A percentile compares a stretch with the other conserved stretches of the same genome.
phyloP scores from a whole-genome alignment of 2,113 vertebrate genomes.

The Stegostoma tigrinum region DNA sequence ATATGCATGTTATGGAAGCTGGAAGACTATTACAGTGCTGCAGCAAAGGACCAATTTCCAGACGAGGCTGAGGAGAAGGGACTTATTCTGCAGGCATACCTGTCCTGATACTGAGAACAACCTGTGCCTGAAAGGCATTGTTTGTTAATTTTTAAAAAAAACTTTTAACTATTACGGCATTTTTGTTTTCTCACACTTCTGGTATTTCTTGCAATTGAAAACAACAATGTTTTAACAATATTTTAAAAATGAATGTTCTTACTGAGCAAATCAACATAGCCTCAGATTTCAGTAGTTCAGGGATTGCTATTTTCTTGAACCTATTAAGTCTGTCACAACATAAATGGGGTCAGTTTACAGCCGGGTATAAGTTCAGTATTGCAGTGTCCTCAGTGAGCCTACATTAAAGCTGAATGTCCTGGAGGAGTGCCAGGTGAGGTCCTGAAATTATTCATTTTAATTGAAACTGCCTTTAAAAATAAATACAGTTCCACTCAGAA shows the following conservation, averaged over 20 bases:
- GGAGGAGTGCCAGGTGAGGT: not conserved
- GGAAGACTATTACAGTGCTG: not conserved
- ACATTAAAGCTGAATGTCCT: not conserved
- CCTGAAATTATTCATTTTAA: not conserved
- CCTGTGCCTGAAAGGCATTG: not conserved
- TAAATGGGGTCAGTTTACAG: not conserved
- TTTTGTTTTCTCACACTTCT: not conserved
- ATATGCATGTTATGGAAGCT: too few species aligned
- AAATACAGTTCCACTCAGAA: not conserved
- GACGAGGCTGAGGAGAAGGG: not conserved
- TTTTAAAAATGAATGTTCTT: not conserved
- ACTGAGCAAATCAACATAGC: not conserved
- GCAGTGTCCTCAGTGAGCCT: not conserved
- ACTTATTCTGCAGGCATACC: not conserved
- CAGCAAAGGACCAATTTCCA: not conserved
- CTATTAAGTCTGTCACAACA: not conserved
- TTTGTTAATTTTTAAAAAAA: not conserved
- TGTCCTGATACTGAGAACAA: not conserved
- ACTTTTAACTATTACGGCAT: not conserved
- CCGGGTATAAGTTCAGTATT: not conserved
- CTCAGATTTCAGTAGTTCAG: not conserved
- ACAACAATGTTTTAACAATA: not conserved
- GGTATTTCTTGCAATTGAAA: not conserved
- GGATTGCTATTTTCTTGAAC: not conserved
- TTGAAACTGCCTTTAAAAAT: not conserved